Evolutionary conservation across 23 tunicate genomes (phyloP).

Genomic region (Ciona savignyi): DNA sequence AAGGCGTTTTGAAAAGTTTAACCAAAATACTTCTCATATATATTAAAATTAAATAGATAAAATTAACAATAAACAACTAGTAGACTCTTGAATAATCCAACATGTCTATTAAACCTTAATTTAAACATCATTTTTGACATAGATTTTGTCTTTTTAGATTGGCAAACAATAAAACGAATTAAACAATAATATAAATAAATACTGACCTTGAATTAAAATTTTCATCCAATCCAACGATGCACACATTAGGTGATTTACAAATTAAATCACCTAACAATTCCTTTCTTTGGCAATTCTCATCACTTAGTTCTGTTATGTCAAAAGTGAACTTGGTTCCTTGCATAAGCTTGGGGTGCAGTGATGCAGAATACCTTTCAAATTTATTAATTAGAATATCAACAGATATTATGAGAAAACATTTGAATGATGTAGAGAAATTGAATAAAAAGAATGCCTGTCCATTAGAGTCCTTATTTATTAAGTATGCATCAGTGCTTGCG

Average conservation of each 20-base stretch:
- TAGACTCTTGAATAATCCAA: no score
- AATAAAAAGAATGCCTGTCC: no score
- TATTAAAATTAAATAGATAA: no score
- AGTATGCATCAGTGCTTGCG: no score
- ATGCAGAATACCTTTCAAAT: background rate
- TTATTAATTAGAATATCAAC: background rate
- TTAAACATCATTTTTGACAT: background rate
- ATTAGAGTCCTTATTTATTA: no score
- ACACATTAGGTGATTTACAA: background rate
- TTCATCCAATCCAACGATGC: background rate
- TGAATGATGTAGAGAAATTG: no score
- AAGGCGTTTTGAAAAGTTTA: background rate
- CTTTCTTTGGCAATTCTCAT: background rate
- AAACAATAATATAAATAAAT: no score
- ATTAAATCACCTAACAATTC: background rate
- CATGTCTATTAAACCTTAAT: no score
- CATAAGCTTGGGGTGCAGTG: background rate
- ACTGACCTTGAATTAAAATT: background rate
- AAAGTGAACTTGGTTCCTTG: background rate
- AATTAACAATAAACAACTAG: no score
- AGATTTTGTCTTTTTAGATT: background rate
- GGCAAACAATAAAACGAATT: background rate
- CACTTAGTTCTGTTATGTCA: background rate
- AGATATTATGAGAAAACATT: no score
- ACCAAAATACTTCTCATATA: background rate